Conservation (phyloP, 1,140 invertebrate genomes). For the Leptinotarsa texana region DNA sequence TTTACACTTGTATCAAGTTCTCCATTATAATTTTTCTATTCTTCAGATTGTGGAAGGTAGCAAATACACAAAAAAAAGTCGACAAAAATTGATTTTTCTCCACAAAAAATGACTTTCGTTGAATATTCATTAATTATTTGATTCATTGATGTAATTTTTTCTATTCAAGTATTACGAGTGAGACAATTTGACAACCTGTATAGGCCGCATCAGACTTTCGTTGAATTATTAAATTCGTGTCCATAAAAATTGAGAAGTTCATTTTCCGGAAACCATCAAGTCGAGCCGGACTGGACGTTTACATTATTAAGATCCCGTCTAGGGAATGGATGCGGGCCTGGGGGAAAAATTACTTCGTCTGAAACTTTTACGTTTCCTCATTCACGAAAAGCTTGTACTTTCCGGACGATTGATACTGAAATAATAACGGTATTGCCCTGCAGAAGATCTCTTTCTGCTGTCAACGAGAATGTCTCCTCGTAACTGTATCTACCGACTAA, state of each 20-base stretch:
- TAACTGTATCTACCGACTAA: too few relatives aligned
- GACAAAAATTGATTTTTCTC: too few relatives aligned
- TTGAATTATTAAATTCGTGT: constrained; percentile 43
- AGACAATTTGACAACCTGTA: too few relatives aligned
- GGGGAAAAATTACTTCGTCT: constrained; percentile 46
- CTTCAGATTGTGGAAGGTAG: too few relatives aligned
- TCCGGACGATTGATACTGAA: constrained; percentile 43
- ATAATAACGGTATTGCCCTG: constrained; percentile 34
- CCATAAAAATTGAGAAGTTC: constrained; percentile 49
- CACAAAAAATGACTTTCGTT: too few relatives aligned
- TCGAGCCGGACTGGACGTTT: constrained; percentile 43
- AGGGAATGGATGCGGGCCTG: constrained; percentile 39
- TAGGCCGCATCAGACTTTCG: constrained; percentile 16
- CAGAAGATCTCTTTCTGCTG: neutral
- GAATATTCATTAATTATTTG: too few relatives aligned
- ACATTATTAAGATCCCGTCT: constrained; percentile 43
- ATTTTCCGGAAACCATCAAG: constrained; percentile 46
- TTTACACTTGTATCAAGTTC: too few relatives aligned
- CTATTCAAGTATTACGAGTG: too few relatives aligned
- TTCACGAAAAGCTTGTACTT: constrained; percentile 37
- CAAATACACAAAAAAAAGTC: too few relatives aligned
- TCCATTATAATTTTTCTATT: too few relatives aligned
- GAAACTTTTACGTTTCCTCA: constrained; percentile 44
- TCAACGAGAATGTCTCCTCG: neutral
- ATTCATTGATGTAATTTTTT: too few relatives aligned